Evolutionary conservation across 1,140 invertebrate species (phyloP).

Genomic region (Heliothis virescens): DNA sequence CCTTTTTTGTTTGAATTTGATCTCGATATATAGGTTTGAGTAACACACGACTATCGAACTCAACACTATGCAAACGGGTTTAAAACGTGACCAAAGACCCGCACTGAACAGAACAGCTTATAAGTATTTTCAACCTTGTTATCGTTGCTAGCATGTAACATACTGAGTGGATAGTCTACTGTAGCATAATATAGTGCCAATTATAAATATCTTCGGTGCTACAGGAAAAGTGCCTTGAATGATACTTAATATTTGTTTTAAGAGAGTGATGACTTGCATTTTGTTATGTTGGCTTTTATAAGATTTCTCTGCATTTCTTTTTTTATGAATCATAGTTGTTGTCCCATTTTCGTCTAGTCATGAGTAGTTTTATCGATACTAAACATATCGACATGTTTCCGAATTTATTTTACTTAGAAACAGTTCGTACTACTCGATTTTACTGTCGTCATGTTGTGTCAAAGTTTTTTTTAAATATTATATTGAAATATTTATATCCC

Average conservation of each 20-base stretch:
- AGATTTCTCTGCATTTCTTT: constrained; percentile 35
- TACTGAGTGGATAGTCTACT: background rate
- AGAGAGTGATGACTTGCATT: constrained; percentile 28
- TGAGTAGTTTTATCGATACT: background rate
- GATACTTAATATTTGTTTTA: constrained; percentile 1
- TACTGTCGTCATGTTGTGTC: background rate
- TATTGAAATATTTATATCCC: background rate
- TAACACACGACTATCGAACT: background rate
- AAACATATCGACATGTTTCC: background rate
- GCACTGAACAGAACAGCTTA: no score
- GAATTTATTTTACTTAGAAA: constrained; percentile 1
- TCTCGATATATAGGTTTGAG: constrained; percentile 19
- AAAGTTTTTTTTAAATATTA: background rate
- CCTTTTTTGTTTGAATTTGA: constrained; percentile 44
- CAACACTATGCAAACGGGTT: background rate
- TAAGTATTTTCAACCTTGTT: no score
- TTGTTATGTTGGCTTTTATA: constrained; percentile 14
- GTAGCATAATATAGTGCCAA: constrained; percentile 10
- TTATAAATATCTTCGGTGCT: constrained; percentile 18
- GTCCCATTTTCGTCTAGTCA: constrained; percentile 40
- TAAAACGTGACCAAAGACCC: background rate
- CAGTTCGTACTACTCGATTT: background rate
- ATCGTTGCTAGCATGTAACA: background rate
- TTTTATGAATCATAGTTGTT: background rate
- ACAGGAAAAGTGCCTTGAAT: constrained; percentile 16